phyloP scores from a whole-genome alignment of 2,888 invertebrate species.

The Pocota personata region DNA sequence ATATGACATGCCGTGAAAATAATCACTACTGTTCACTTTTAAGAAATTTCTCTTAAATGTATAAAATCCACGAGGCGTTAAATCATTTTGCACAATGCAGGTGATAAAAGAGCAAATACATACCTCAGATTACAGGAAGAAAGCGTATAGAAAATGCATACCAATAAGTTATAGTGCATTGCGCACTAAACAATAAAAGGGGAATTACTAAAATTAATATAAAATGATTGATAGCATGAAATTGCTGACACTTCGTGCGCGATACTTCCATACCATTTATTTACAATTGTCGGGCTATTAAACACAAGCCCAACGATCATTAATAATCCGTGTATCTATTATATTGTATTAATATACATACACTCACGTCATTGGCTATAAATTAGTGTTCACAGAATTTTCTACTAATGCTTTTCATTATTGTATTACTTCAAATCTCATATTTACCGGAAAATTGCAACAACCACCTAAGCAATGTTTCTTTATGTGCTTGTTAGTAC shows the following conservation, averaged over 20 bases:
- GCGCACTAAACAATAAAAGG: neutral
- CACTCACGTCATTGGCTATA: neutral
- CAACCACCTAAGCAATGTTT: neutral
- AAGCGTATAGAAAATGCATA: neutral
- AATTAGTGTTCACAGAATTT: neutral
- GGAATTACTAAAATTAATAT: neutral
- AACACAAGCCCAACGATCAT: neutral
- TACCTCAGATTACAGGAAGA: neutral
- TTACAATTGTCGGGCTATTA: conserved; percentile 13
- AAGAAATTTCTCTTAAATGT: neutral
- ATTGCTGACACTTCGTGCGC: neutral
- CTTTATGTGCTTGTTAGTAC: neutral
- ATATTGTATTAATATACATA: neutral
- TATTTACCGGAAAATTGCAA: conserved; percentile 36
- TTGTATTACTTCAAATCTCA: conserved; percentile 42
- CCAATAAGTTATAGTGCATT: neutral
- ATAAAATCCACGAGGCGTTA: neutral
- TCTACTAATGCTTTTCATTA: conserved; percentile 37
- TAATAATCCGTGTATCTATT: neutral
- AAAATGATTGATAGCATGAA: neutral
- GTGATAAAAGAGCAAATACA: neutral
- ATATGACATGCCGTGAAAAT: too few species aligned
- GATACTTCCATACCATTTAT: neutral
- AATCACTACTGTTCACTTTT: neutral
- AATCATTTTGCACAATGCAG: neutral